Conservation (phyloP, 2,888 invertebrate species). For the Parnassius orleans region DNA sequence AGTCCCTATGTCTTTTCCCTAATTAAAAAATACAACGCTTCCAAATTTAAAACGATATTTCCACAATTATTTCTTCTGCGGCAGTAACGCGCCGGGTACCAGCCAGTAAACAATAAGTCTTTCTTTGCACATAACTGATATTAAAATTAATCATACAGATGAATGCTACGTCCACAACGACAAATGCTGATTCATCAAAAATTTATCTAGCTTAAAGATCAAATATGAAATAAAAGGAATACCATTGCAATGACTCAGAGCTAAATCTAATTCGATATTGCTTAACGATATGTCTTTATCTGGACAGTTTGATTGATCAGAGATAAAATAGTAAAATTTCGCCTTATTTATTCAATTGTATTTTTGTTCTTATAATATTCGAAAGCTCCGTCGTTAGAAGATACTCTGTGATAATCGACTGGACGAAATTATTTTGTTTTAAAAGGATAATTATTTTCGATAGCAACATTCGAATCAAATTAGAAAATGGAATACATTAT, state of each 20-base stretch:
- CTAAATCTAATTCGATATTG: constrained; percentile 39
- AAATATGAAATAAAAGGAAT: constrained; percentile 25
- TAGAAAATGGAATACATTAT: no score
- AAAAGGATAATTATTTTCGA: no score
- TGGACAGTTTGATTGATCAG: constrained; percentile 29
- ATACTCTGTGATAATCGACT: no score
- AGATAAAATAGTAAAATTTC: constrained; percentile 28
- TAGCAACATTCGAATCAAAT: no score
- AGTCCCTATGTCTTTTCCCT: no score
- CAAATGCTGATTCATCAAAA: constrained; percentile 14
- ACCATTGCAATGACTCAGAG: constrained; percentile 32
- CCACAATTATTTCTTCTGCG: no score
- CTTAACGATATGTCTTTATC: constrained; percentile 34
- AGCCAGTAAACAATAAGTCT: no score
- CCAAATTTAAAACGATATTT: no score
- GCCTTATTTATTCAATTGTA: constrained; percentile 8
- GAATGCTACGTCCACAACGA: not conserved
- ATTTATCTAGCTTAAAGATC: constrained; percentile 27
- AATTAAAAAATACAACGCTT: no score
- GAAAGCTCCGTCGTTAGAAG: not conserved
- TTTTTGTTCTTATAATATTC: not conserved
- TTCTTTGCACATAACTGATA: no score
- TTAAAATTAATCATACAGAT: not conserved
- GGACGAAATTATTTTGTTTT: no score
- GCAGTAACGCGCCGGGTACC: no score